Base-by-base conservation (phyloP, 1,140 invertebrate genomes). In the Maconellicoccus hirsutus region DNA sequence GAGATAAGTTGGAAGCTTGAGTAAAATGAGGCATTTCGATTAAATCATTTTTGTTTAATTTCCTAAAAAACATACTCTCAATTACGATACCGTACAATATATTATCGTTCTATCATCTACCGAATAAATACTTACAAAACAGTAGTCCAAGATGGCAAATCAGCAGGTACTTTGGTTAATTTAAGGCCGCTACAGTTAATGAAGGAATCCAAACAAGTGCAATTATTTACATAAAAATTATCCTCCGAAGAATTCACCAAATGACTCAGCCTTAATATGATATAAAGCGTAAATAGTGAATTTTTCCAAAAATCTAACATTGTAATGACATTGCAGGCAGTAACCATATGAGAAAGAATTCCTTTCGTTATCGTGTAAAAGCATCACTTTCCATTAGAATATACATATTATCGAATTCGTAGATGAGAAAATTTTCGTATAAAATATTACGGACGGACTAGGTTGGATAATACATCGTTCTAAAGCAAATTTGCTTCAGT, bases 161-260 rank as follows among this genome's bases (percentile, higher is more conserved):
- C 10, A 27, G 42, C 42, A 3, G 71, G 71, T 21, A 72, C 26
- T 10, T 19, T 10, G 38, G 19, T 27, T 0, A 72, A 16, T 19
- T 52, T 7, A 21, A 1, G 42, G 12, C 26, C 25, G 38, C 71
- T 72, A 27, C 71, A 72, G 10, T 72, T 38, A 1, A 72, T 69
- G 19, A 29, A 69, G 0, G 33, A n/a, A 6, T 52, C 71, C 1
- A 69, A 69, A 14, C 63, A 72, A 1, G 22, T 6, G 10, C 71
- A 72, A 16, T 27, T 59, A 1, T 72, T 52, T 3, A 2, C 4
- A 22, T 42, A 72, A 6, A 8, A 25, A 10, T 26, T 29, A 1
- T 16, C 26, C 12, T 19, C 63, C 10, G 42, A 27, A 33, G 22
- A 72, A 25, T 52, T n/a, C 3, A 1, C n/a, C 4, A 14, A 0